Evolutionary conservation across 2,113 vertebrate species (phyloP).

Genomic region (Garra rufa): DNA sequence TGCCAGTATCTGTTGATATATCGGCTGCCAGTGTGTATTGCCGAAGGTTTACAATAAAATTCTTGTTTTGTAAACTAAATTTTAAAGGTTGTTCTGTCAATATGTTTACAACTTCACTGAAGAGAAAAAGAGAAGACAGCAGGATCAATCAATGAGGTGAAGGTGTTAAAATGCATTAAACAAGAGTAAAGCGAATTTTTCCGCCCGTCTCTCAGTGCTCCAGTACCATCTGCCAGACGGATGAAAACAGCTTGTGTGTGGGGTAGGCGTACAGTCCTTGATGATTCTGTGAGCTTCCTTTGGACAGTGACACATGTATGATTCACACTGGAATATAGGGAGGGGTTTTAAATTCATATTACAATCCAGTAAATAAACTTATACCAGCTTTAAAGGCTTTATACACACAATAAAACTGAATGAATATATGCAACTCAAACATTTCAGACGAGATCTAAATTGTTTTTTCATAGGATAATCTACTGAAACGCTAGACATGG

Average conservation of each 20-base stretch:
- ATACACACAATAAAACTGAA: too few relatives aligned
- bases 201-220: not conserved
- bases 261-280: not conserved
- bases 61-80: too few relatives aligned
- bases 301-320: not conserved
- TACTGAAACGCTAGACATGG: not conserved
- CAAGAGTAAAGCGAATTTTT: not conserved
- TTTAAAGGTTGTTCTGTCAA: too few relatives aligned
- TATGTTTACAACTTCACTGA: too few relatives aligned
- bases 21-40: too few relatives aligned
- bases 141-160: not conserved
- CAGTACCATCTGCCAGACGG: not conserved
- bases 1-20: too few relatives aligned
- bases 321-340: not conserved
- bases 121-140: too few relatives aligned
- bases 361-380: not conserved
- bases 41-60: too few relatives aligned
- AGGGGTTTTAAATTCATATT: not conserved
- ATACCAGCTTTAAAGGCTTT: not conserved
- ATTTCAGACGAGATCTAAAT: not conserved
- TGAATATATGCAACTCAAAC: not conserved
- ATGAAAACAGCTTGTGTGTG: not conserved
- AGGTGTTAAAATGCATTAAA: not conserved
- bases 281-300: not conserved
- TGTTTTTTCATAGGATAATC: not conserved